A percentile compares a stretch with the other conserved stretches of the same genome.
Evolutionary conservation across 2,797 vertebrate genomes (phyloP).

Genomic region (Pyrocephalus nanus): DNA sequence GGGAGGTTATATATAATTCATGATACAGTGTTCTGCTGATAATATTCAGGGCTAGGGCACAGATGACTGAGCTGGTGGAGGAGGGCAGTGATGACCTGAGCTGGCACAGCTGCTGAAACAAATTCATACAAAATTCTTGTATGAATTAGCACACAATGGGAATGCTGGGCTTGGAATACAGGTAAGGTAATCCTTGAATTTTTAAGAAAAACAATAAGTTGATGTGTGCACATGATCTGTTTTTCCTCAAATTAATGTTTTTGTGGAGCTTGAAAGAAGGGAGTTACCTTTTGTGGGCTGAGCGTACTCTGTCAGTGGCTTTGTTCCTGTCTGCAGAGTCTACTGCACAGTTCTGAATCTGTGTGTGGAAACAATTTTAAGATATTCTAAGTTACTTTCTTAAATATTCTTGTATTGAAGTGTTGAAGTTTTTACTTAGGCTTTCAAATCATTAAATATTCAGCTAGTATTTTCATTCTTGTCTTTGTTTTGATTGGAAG

Average conservation of each 20-base stretch:
- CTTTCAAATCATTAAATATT: not conserved
- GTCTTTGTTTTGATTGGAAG: not conserved
- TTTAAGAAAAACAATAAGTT: not conserved
- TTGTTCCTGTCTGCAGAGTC: not conserved
- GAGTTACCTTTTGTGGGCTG: not conserved
- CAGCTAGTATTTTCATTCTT: not conserved
- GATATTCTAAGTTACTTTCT: not conserved
- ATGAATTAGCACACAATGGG: not conserved
- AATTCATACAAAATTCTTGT: not conserved
- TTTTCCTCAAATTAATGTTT: not conserved
- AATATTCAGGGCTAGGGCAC: not conserved
- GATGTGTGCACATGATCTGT: accelerated
- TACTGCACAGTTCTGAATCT: not conserved
- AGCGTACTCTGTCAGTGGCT: not conserved
- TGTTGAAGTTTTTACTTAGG: not conserved
- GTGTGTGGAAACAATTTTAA: not conserved
- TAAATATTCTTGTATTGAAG: not conserved
- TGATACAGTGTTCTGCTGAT: not conserved
- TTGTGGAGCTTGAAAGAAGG: not conserved
- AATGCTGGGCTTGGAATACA: not conserved
- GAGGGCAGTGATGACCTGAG: not conserved
- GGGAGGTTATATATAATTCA: not conserved
- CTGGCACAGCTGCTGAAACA: not conserved
- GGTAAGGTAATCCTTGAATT: not conserved
- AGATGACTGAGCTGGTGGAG: not conserved